phyloP scores from a whole-genome alignment of 2,113 vertebrate genomes.

The Gobiocypris rarus region DNA sequence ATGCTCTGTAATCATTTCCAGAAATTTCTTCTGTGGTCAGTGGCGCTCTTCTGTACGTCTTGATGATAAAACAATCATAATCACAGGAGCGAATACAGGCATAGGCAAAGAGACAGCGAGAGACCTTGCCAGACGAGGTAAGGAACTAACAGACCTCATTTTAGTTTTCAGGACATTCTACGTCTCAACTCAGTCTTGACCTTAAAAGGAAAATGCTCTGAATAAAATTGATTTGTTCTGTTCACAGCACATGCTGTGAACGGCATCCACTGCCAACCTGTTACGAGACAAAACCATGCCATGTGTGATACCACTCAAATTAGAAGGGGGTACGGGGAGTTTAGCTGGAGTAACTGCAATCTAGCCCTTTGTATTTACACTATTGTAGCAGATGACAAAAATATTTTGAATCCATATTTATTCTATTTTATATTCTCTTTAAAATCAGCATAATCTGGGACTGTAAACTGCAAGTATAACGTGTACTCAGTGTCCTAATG shows the following conservation, averaged over 20 bases:
- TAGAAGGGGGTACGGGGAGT: neutral
- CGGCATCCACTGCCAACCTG: conserved; percentile 33
- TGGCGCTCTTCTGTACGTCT: conserved; percentile 75
- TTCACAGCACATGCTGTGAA: conserved; percentile 50
- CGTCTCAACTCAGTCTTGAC: neutral
- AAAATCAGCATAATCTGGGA: neutral
- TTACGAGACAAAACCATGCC: conserved; percentile 6
- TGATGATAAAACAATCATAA: conserved; percentile 76
- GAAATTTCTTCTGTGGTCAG: conserved; percentile 59
- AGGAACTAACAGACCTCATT: neutral
- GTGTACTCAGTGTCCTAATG: neutral
- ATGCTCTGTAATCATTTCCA: conserved; percentile 40
- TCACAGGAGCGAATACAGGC: conserved; percentile 80
- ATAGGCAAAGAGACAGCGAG: conserved; percentile 79
- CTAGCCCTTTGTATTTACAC: neutral
- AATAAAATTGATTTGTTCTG: conserved; percentile 56
- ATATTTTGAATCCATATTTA: neutral
- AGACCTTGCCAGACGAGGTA: conserved; percentile 79
- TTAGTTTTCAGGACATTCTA: neutral
- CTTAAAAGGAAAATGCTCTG: conserved; percentile 42
- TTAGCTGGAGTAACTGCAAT: neutral
- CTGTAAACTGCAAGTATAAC: neutral
- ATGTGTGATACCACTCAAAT: neutral
- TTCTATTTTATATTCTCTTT: neutral
- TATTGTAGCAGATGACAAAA: neutral